Conservation (phyloP, 2,113 vertebrate species). For the Carlito syrichta region DNA sequence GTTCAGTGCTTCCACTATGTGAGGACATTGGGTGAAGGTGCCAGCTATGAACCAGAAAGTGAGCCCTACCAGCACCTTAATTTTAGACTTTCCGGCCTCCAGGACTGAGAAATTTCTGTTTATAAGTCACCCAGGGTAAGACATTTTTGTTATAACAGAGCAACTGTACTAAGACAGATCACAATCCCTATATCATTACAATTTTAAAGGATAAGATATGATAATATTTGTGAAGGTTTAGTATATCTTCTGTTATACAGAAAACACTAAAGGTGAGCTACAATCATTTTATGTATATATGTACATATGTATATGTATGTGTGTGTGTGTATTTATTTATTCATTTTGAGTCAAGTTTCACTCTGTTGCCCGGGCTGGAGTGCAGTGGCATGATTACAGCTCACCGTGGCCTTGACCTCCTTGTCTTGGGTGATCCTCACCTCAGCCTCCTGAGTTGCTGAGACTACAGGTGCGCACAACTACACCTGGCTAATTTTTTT, state of each 20-base stretch:
- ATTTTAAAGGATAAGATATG: neutral
- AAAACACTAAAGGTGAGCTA: neutral
- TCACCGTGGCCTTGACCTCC: too few species aligned
- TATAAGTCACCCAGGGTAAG: neutral
- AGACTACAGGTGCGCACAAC: too few species aligned
- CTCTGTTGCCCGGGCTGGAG: too few species aligned
- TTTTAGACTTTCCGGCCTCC: neutral
- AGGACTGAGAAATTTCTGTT: neutral
- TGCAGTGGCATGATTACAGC: too few species aligned
- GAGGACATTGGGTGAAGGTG: neutral
- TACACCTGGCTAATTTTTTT: too few species aligned
- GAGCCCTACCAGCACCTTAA: neutral
- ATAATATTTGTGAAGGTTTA: neutral
- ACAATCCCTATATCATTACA: neutral
- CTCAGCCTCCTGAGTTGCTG: too few species aligned
- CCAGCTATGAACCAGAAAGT: neutral
- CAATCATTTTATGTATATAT: neutral
- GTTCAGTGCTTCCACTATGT: neutral
- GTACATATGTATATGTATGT: too few species aligned
- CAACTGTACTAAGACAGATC: neutral
- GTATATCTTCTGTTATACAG: neutral
- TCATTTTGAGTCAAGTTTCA: too few species aligned
- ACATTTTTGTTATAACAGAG: neutral
- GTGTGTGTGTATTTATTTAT: too few species aligned
- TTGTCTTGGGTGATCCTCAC: too few species aligned